Conservation (phyloP, 2,113 vertebrate genomes). For the Ailurus styani region DNA sequence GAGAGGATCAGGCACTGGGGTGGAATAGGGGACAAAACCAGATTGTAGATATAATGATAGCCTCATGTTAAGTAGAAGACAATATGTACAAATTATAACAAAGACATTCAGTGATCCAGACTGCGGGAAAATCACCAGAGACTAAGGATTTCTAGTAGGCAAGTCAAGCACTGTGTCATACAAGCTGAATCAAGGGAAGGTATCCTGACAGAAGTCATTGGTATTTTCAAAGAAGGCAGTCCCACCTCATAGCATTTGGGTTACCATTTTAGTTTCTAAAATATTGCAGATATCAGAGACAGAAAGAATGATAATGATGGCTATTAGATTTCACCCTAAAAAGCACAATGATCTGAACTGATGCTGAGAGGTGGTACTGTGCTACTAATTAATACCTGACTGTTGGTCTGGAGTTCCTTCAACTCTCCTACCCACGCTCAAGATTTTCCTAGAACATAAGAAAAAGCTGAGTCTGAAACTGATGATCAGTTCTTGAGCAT, state of each 20-base stretch:
- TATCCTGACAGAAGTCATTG: neutral
- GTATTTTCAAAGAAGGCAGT: neutral
- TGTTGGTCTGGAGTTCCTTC: neutral
- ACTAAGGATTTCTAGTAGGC: neutral
- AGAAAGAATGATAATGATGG: neutral
- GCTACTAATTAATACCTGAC: neutral
- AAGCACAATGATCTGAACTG: neutral
- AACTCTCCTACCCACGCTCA: neutral
- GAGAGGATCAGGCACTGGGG: neutral
- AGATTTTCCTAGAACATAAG: neutral
- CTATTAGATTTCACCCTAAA: neutral
- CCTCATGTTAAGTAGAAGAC: neutral
- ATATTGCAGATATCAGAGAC: neutral
- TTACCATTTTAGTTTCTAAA: neutral
- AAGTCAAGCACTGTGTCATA: neutral
- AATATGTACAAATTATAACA: neutral
- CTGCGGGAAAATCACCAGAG: neutral
- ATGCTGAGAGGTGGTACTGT: neutral
- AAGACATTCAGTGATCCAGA: neutral
- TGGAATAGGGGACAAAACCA: neutral
- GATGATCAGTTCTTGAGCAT: neutral
- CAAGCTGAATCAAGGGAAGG: neutral
- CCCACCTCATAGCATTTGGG: neutral
- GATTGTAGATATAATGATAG: neutral
- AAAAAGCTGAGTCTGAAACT: neutral